phyloP scores from a whole-genome alignment of 2,888 invertebrate species.

The Heteropelma amictum region DNA sequence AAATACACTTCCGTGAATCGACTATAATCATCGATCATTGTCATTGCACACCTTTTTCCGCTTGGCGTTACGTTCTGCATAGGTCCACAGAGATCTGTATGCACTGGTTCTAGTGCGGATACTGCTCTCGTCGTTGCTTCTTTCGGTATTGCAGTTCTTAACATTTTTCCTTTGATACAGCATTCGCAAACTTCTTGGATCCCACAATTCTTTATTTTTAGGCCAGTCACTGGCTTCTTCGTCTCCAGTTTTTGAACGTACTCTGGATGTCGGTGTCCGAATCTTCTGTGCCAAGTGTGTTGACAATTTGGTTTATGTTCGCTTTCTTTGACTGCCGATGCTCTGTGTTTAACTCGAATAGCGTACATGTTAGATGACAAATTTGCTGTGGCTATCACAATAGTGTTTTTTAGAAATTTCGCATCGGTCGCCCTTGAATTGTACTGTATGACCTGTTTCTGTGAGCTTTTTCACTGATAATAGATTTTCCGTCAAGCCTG shows the following conservation, averaged over 20 bases:
- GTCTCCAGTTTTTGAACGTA: too few species aligned
- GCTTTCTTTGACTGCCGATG: slow-evolving; percentile 1
- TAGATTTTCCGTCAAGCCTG: slow-evolving; percentile 49
- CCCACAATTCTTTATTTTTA: background rate
- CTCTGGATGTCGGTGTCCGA: slow-evolving; percentile 55
- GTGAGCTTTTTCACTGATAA: slow-evolving; percentile 53
- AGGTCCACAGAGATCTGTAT: slow-evolving; percentile 25
- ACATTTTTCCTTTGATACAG: slow-evolving; percentile 9
- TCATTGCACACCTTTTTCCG: background rate
- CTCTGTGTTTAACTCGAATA: slow-evolving; percentile 35
- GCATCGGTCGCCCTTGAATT: slow-evolving; percentile 42
- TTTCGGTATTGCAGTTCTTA: background rate
- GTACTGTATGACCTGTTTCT: slow-evolving; percentile 28
- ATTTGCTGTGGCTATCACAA: slow-evolving; percentile 32
- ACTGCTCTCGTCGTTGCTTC: background rate
- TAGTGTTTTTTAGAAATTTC: slow-evolving; percentile 38
- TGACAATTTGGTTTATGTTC: slow-evolving; percentile 48
- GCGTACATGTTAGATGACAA: slow-evolving; percentile 42
- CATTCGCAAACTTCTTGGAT: background rate
- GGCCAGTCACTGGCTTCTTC: background rate
- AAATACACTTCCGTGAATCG: background rate
- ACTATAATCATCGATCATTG: background rate
- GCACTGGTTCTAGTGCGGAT: background rate
- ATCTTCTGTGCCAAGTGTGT: slow-evolving; percentile 59
- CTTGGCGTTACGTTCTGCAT: background rate